These are phyloP conservation scores for Enteromius viviparus DNA, from an alignment of 2,797 vertebrate species.

Conservation along the genomic window DNA sequence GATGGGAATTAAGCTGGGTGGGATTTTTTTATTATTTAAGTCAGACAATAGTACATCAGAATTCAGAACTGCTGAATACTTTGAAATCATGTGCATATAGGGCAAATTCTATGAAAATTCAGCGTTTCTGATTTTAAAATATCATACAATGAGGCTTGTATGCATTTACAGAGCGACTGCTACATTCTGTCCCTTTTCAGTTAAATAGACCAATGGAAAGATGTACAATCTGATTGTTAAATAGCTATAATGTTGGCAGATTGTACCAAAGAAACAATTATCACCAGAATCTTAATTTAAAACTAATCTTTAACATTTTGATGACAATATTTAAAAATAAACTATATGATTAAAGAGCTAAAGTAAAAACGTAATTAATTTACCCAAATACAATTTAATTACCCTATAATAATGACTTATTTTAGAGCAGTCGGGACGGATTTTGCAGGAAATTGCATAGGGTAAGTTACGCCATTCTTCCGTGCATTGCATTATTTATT, in stretches of 20 bases:
- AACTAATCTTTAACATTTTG: background rate
- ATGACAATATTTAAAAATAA: no score
- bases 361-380: background rate
- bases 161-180: background rate
- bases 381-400: background rate
- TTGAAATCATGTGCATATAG: background rate
- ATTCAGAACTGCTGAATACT: background rate
- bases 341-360: background rate
- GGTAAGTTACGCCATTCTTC: background rate
- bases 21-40: background rate
- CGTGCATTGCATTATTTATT: no score
- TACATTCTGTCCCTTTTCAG: background rate
- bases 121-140: conserved; percentile 5
- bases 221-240: background rate
- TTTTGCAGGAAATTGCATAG: background rate
- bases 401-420: background rate
- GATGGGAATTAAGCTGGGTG: background rate
- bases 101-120: background rate
- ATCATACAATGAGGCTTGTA: background rate
- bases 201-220: conserved; percentile 14
- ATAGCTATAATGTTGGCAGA: background rate
- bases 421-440: background rate
- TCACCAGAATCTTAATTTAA: no score
- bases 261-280: conserved; percentile 4
- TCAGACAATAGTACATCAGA: background rate